Evolutionary conservation across 1,140 invertebrate genomes (phyloP).

Genomic region (Drosophila oshimai): DNA sequence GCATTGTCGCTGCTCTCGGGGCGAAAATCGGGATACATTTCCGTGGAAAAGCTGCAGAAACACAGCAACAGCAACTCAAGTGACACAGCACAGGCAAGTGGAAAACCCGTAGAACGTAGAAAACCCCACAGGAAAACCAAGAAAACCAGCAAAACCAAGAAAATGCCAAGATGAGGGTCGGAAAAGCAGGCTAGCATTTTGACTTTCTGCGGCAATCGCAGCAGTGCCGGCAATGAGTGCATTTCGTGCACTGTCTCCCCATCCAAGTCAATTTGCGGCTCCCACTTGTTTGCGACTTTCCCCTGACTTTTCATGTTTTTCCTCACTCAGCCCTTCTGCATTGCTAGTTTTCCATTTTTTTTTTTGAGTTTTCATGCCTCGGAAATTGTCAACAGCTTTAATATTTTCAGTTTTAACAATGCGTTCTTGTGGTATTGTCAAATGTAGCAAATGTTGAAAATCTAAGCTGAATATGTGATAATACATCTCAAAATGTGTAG

Average conservation of each 20-base stretch:
- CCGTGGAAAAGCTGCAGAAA: constrained; percentile 37
- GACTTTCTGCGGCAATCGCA: constrained; percentile 24
- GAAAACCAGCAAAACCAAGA: background rate
- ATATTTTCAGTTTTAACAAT: background rate
- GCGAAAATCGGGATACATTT: constrained; percentile 75
- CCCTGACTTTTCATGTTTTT: constrained; percentile 19
- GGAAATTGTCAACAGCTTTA: background rate
- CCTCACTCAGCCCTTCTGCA: background rate
- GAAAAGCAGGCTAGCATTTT: constrained; percentile 3
- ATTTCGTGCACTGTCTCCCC: constrained; percentile 18
- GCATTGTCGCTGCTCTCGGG: constrained; percentile 54
- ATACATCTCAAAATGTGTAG: too few relatives aligned
- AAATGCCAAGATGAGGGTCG: constrained; percentile 12
- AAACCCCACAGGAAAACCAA: background rate
- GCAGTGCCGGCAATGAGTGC: constrained; percentile 7
- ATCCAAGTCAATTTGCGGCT: constrained; percentile 21
- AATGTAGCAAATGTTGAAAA: too few relatives aligned
- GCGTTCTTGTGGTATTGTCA: background rate
- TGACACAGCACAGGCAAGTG: constrained; percentile 37
- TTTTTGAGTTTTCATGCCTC: background rate
- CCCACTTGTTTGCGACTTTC: constrained; percentile 37
- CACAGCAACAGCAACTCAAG: constrained; percentile 22
- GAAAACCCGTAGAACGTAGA: constrained; percentile 1
- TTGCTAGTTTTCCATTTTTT: background rate
- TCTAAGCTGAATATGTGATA: too few relatives aligned